Evolutionary conservation across 2,888 invertebrate genomes (phyloP).

Genomic region (Coecobrya sp.): DNA sequence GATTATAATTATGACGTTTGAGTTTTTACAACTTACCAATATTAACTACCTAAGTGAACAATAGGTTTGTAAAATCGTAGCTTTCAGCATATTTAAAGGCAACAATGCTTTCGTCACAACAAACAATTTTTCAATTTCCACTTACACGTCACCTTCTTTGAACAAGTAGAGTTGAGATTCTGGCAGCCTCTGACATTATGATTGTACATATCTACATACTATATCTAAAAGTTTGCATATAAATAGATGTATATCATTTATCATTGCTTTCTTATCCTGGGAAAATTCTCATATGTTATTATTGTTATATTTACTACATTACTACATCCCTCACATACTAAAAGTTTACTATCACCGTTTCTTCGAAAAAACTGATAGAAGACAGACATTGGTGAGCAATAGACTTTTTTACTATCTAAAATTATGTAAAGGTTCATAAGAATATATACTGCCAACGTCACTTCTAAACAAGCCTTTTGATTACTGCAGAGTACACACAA

Average conservation of each 20-base stretch:
- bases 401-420: background rate
- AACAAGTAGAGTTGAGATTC: background rate
- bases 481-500: background rate
- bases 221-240: background rate
- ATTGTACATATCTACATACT: too few relatives aligned
- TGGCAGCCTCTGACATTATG: too few relatives aligned
- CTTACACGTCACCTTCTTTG: background rate
- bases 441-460: background rate
- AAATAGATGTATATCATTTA: background rate
- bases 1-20: background rate
- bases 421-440: background rate
- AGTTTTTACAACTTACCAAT: background rate
- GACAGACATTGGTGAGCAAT: background rate
- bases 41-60: too few relatives aligned
- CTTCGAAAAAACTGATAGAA: conserved; percentile 5
- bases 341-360: background rate
- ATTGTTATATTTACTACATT: conserved; percentile 32
- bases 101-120: conserved; percentile 31
- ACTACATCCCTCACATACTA: background rate
- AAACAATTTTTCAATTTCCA: conserved; percentile 25
- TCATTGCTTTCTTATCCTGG: conserved; percentile 58
- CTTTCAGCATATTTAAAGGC: background rate
- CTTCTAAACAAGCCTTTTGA: background rate
- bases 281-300: conserved; percentile 73
- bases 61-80: too few relatives aligned